A percentile compares a stretch with the other conserved stretches of the same genome.
These are phyloP conservation scores for Atherinosoma microstoma DNA, from an alignment of 2,797 vertebrate genomes.

Conservation along the genomic window DNA sequence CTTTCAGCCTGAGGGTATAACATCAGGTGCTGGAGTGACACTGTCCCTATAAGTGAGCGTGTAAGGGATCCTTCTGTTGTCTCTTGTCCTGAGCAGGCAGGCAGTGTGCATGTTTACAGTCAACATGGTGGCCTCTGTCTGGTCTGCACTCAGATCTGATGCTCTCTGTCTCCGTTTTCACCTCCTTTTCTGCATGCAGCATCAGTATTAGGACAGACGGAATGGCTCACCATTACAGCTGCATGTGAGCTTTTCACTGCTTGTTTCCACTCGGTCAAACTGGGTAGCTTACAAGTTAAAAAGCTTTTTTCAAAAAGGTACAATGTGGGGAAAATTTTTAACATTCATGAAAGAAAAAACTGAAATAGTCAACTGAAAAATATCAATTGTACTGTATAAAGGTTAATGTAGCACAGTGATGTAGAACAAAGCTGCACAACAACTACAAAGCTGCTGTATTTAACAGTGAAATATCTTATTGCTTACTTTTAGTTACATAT, in stretches of 20 bases:
- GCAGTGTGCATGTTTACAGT: conserved; percentile 83
- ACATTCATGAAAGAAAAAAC: not conserved
- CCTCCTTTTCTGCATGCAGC: conserved; percentile 14
- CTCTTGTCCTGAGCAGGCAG: conserved; percentile 62
- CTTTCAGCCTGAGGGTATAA: conserved; percentile 62
- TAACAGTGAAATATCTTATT: not conserved
- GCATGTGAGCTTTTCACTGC: not conserved
- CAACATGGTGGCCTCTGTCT: conserved; percentile 73
- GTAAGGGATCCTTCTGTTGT: conserved; percentile 61
- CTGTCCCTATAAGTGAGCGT: conserved; percentile 20
- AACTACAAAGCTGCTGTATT: not conserved
- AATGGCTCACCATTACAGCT: conserved; percentile 6
- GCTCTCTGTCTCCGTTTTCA: conserved; percentile 47
- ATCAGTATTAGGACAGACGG: not conserved
- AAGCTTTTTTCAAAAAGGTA: not conserved
- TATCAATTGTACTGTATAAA: not conserved
- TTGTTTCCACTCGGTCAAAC: conserved; percentile 6
- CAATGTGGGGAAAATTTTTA: not conserved
- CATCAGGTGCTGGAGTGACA: conserved; percentile 54
- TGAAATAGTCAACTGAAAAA: not conserved
- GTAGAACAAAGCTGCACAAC: not conserved
- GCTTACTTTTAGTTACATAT: not conserved
- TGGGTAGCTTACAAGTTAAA: not conserved
- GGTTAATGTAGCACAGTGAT: not conserved
- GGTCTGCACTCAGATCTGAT: conserved; percentile 48